Conservation (phyloP, 2,888 invertebrate genomes). For the Rotaria socialis region DNA sequence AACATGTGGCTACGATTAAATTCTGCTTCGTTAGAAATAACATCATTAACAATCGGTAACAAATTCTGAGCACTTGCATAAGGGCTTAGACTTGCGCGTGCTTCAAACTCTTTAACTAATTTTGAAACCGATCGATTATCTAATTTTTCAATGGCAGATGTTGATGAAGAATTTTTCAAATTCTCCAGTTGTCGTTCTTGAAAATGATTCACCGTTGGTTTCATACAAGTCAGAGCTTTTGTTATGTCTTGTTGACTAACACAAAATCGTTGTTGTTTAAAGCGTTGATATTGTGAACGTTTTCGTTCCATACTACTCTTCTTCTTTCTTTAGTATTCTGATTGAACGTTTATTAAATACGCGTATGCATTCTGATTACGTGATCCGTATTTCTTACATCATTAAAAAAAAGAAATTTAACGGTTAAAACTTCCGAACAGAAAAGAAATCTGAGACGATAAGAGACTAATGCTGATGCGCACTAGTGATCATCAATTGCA, state of each 20-base stretch:
- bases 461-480: background rate
- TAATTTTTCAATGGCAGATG: background rate
- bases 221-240: background rate
- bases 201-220: background rate
- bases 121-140: background rate
- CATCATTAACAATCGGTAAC: background rate
- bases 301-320: background rate
- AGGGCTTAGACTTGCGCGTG: background rate
- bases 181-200: background rate
- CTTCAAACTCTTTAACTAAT: slow-evolving; percentile 8
- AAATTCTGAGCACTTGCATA: background rate
- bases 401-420: background rate
- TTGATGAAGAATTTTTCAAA: background rate
- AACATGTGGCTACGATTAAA: background rate
- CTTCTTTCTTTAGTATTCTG: background rate
- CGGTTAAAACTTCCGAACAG: background rate
- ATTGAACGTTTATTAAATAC: background rate
- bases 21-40: background rate
- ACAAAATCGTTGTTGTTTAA: background rate
- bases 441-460: slow-evolving; percentile 11
- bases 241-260: slow-evolving; percentile 5
- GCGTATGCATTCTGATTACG: background rate
- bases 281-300: background rate
- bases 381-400: background rate
- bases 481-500: background rate